Evolutionary conservation across 2,888 invertebrate genomes (phyloP).

Genomic region (Orthonevra nobilis): DNA sequence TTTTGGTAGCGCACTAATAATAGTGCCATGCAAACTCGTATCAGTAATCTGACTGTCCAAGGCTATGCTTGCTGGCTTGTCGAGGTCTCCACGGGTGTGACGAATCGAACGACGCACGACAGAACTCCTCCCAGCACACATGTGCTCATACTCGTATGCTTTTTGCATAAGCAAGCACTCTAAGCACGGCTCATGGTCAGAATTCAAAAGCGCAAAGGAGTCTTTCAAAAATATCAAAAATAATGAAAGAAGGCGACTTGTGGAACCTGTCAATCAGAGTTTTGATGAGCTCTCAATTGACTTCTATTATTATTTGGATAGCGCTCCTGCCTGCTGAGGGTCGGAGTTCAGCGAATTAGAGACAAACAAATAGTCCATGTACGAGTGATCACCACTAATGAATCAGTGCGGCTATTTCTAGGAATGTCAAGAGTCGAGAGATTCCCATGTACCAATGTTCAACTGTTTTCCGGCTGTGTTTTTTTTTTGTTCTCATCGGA

Average conservation of each 20-base stretch:
- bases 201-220: slow-evolving; percentile 13
- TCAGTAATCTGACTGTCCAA: slow-evolving; percentile 53
- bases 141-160: slow-evolving; percentile 28
- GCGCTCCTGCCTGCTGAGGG: neutral
- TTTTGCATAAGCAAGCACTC: slow-evolving; percentile 39
- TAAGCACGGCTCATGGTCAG: slow-evolving; percentile 21
- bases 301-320: slow-evolving; percentile 50
- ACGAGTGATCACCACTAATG: slow-evolving; percentile 21
- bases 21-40: slow-evolving; percentile 41
- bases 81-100: slow-evolving; percentile 13
- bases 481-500: slow-evolving; percentile 5
- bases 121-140: slow-evolving; percentile 9
- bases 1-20: slow-evolving; percentile 61
- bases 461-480: neutral
- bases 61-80: slow-evolving; percentile 33
- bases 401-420: slow-evolving; percentile 32
- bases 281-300: slow-evolving; percentile 66
- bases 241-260: slow-evolving; percentile 6
- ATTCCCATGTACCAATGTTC: slow-evolving; percentile 3
- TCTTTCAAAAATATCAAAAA: neutral
- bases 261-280: slow-evolving; percentile 63
- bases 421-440: slow-evolving; percentile 50
- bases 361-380: slow-evolving; percentile 49
- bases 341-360: slow-evolving; percentile 49
- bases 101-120: too few species aligned